Conservation (phyloP, 2,888 invertebrate genomes). For the Heliconius cydno region DNA sequence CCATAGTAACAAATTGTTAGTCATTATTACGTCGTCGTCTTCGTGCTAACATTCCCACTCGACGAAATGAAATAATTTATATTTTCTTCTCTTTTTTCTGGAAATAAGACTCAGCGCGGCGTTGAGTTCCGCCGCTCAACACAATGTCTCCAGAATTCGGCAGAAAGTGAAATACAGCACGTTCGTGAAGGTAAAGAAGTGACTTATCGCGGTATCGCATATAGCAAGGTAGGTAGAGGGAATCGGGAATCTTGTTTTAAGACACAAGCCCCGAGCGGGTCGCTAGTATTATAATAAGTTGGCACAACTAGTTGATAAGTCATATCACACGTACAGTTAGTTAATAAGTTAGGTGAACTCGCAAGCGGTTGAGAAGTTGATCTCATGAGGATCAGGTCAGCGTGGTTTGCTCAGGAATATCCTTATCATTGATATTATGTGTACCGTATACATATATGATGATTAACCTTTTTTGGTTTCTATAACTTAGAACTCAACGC, state of each 20-base stretch:
- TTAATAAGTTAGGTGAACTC: neutral
- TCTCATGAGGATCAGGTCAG: neutral
- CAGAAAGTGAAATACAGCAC: neutral
- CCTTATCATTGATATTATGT: too few relatives aligned
- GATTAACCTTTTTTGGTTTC: neutral
- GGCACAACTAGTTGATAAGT: neutral
- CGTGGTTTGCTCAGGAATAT: neutral
- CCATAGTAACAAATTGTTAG: neutral
- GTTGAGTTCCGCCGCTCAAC: too few relatives aligned
- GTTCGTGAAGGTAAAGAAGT: too few relatives aligned
- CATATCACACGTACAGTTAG: constrained; percentile 3
- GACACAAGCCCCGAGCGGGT: too few relatives aligned
- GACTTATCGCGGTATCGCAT: too few relatives aligned
- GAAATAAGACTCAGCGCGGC: too few relatives aligned
- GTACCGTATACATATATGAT: too few relatives aligned
- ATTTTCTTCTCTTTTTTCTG: neutral
- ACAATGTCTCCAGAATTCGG: neutral
- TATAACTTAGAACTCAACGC: too few relatives aligned
- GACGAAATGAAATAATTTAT: neutral
- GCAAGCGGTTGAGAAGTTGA: neutral
- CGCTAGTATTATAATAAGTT: too few relatives aligned
- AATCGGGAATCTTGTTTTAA: too few relatives aligned
- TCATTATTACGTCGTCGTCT: neutral
- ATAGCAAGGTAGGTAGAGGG: too few relatives aligned
- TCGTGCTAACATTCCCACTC: neutral